phyloP scores from a whole-genome alignment of 1,140 invertebrate genomes.

The Andrena cerasifolii region DNA sequence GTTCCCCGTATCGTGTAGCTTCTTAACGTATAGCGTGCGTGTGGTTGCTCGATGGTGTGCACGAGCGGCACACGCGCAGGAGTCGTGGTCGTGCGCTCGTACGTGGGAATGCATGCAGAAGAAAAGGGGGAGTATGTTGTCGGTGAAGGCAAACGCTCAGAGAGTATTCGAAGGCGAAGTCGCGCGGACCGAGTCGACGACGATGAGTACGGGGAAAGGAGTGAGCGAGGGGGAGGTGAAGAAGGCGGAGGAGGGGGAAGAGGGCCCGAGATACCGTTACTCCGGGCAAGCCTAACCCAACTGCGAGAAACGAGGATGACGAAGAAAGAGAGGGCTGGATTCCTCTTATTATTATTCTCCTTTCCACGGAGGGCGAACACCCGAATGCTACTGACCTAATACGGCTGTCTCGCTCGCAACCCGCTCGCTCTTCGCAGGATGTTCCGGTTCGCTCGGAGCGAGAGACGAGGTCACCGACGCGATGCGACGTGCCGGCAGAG shows the following conservation, averaged over 20 bases:
- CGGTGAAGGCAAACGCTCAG: constrained; percentile 30
- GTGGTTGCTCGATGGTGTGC: not conserved
- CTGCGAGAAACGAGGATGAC: constrained; percentile 44
- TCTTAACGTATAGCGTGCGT: not conserved
- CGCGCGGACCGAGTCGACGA: constrained; percentile 33
- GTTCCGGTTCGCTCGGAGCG: not conserved
- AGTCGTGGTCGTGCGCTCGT: too few species aligned
- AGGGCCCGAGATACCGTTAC: constrained; percentile 64
- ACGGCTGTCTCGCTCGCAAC: constrained; percentile 19
- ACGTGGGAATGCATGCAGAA: not conserved
- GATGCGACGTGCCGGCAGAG: too few species aligned
- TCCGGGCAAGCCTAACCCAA: constrained; percentile 63
- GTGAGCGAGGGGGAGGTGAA: constrained; percentile 8
- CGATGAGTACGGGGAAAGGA: constrained; percentile 45
- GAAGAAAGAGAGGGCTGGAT: constrained; percentile 12
- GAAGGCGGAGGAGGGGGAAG: constrained; percentile 10
- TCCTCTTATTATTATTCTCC: constrained; percentile 47
- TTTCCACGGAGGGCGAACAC: constrained; percentile 27
- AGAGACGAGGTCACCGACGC: not conserved
- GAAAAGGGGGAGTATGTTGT: not conserved
- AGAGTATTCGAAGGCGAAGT: constrained; percentile 44
- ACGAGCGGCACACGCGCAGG: too few species aligned
- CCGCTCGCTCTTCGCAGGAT: not conserved
- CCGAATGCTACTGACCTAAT: constrained; percentile 62
- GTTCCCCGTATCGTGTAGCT: not conserved